These are phyloP conservation scores for Passer montanus DNA, from an alignment of 2,113 vertebrate genomes.

Conservation along the genomic window DNA sequence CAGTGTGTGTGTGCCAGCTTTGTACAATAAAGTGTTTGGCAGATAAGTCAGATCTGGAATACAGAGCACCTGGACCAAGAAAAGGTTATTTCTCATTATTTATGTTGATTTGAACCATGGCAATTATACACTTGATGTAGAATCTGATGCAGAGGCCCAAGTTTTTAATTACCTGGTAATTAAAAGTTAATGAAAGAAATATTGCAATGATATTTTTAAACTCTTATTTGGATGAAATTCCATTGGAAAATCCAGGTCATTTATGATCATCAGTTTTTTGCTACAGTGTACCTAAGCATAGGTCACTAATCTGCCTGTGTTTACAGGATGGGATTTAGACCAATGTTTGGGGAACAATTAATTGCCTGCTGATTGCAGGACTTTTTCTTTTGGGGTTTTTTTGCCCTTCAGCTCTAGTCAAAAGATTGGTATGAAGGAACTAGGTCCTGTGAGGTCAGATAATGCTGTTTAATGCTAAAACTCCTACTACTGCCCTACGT, in stretches of 20 bases:
- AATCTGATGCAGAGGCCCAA: not conserved
- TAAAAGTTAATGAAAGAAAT: not conserved
- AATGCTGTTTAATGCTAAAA: conserved; percentile 75
- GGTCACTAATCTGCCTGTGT: conserved; percentile 58
- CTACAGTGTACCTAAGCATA: not conserved
- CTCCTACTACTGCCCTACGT: conserved; percentile 38
- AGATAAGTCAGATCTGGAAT: not conserved
- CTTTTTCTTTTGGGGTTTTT: not conserved
- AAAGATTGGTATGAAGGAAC: conserved; percentile 40
- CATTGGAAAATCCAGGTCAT: conserved; percentile 52
- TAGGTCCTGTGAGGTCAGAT: conserved; percentile 45
- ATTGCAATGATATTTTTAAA: not conserved
- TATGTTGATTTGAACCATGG: not conserved
- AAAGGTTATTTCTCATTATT: not conserved
- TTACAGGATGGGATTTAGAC: conserved; percentile 67
- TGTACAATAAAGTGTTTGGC: conserved; percentile 6
- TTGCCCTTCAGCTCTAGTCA: not conserved
- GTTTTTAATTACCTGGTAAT: not conserved
- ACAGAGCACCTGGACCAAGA: not conserved
- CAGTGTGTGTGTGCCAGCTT: not conserved
- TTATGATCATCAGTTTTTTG: conserved; percentile 50
- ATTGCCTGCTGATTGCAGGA: conserved; percentile 60
- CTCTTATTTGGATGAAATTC: conserved; percentile 34
- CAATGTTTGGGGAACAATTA: conserved; percentile 57
- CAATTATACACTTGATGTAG: not conserved